Percentiles rank a stretch among this genome's conserved stretches.
Evolutionary conservation across 2,797 vertebrate species (phyloP).

Genomic region (Delichon dasypus): DNA sequence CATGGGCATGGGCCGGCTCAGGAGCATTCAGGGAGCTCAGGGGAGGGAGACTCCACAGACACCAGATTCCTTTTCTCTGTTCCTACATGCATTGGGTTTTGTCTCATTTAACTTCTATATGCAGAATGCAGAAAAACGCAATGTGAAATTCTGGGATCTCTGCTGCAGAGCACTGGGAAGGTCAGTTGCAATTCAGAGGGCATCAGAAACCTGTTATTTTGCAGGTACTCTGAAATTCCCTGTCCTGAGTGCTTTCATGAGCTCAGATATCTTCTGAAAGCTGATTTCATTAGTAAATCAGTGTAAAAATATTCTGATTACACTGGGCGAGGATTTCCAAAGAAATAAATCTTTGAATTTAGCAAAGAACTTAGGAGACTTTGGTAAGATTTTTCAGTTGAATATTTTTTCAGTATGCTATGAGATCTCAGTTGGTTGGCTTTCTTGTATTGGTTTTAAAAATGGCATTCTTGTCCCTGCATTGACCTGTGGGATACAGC

Average conservation of each 20-base stretch:
- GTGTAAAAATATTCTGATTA: neutral
- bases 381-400: neutral
- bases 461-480: constrained; percentile 26
- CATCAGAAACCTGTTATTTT: neutral
- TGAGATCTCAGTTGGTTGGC: neutral
- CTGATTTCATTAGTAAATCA: neutral
- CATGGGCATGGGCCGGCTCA: neutral
- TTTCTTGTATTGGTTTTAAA: neutral
- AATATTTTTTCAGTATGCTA: neutral
- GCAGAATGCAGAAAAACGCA: neutral
- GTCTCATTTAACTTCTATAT: neutral
- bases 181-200: fast-evolving
- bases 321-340: neutral
- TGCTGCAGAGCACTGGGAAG: neutral
- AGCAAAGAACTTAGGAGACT: neutral
- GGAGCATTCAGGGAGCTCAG: neutral
- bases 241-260: neutral
- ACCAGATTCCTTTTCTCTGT: neutral
- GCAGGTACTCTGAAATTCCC: neutral
- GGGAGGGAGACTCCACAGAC: neutral
- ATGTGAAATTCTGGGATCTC: neutral
- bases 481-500: neutral
- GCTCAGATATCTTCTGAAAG: neutral
- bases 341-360: neutral
- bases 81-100: neutral